A percentile compares a stretch with the other conserved stretches of the same genome.
These are phyloP conservation scores for Hydropotes inermis DNA, from an alignment of 2,113 vertebrate species.

Conservation along the genomic window DNA sequence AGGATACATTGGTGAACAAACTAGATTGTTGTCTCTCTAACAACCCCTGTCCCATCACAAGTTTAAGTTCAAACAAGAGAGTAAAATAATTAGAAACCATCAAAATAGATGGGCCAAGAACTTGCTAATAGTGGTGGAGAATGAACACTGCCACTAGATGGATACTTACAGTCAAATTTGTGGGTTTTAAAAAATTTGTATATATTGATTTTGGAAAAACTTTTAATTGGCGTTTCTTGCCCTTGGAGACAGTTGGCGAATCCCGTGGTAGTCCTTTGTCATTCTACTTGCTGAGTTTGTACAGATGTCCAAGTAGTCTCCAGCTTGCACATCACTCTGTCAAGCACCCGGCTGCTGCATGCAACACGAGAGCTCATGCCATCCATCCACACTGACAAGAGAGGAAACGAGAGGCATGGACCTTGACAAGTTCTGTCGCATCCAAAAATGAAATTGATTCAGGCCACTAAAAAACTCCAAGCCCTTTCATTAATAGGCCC, in stretches of 20 bases:
- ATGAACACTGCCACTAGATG: not conserved
- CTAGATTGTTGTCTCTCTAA: not conserved
- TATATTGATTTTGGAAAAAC: not conserved
- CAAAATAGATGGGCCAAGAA: not conserved
- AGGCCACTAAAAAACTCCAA: conserved; percentile 70
- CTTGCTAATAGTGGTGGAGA: not conserved
- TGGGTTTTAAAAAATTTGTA: not conserved
- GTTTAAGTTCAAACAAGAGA: not conserved
- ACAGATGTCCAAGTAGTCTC: not conserved
- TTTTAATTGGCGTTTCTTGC: not conserved
- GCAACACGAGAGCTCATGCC: rapidly evolving
- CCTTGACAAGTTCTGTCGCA: conserved; percentile 72
- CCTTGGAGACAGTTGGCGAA: not conserved
- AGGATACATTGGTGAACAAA: not conserved
- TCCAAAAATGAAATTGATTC: conserved; percentile 73
- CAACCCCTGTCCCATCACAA: not conserved
- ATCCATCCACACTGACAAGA: not conserved
- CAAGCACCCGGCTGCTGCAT: not conserved
- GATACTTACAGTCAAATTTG: not conserved
- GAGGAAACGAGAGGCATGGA: conserved; percentile 58
- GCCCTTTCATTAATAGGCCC: conserved; percentile 72
- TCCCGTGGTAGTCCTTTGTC: not conserved
- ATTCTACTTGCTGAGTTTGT: not conserved
- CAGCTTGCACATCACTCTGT: not conserved
- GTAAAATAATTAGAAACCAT: not conserved